Conservation (phyloP, 2,113 vertebrate species). For the Gambusia affinis region DNA sequence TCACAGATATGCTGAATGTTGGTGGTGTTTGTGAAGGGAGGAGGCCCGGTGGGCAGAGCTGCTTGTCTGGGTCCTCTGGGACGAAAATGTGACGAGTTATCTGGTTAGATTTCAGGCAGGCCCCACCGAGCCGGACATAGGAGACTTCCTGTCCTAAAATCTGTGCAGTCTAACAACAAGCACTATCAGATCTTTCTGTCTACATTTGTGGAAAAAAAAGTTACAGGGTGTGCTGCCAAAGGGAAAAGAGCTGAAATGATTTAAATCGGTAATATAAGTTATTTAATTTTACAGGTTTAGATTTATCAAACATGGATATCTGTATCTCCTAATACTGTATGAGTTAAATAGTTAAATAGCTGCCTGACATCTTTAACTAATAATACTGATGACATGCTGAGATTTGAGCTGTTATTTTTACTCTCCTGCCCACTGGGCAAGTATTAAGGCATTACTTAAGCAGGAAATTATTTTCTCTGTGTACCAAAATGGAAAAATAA, state of each 20-base stretch:
- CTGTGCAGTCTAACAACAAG: conserved; percentile 10
- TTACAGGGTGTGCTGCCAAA: not conserved
- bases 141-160: conserved; percentile 75
- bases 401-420: conserved; percentile 8
- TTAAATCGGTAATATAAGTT: not conserved
- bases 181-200: conserved; percentile 17
- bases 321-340: too few species aligned
- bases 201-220: not conserved
- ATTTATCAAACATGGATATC: not conserved
- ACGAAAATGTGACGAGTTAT: conserved; percentile 50
- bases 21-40: conserved; percentile 52
- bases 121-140: conserved; percentile 67
- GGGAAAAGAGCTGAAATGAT: not conserved
- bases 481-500: conserved; percentile 3
- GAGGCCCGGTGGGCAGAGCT: conserved; percentile 31
- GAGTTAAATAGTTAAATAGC: not conserved
- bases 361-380: not conserved
- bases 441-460: not conserved
- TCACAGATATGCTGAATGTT: not conserved
- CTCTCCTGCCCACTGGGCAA: conserved; percentile 13
- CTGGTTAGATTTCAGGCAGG: conserved; percentile 57
- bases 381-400: not conserved
- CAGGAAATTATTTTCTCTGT: not conserved
- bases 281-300: not conserved
- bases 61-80: conserved; percentile 32